Evolutionary conservation across 92 coral and sea anemone species (phyloP).

Genomic region (Paragorgia papillata): DNA sequence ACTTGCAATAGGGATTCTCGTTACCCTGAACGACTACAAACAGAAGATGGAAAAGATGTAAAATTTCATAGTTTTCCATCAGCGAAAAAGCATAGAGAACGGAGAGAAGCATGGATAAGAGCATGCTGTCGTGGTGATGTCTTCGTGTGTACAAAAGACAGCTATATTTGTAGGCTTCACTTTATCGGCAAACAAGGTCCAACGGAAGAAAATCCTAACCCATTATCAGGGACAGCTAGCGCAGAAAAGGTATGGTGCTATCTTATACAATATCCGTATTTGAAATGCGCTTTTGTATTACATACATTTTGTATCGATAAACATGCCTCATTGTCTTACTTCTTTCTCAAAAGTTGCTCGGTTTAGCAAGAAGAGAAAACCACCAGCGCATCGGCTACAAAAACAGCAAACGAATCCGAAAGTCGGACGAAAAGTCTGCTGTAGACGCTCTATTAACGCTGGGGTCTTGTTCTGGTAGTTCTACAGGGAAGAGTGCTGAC

Average conservation of each 20-base stretch:
- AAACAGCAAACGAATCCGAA: no score
- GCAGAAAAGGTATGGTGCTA: neutral
- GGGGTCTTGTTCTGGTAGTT: no score
- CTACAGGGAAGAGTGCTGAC: no score
- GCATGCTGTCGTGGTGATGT: conserved; percentile 31
- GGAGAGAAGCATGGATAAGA: conserved; percentile 10
- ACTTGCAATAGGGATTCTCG: conserved; percentile 22
- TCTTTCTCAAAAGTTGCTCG: neutral
- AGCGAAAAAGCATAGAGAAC: neutral
- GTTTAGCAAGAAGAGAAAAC: neutral
- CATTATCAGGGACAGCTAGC: conserved; percentile 8
- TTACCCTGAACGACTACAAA: neutral
- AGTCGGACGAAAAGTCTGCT: no score
- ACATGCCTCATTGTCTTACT: neutral
- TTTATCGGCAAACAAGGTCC: conserved; percentile 17
- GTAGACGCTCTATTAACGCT: no score
- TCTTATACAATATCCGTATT: no score
- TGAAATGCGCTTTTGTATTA: no score
- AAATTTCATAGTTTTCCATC: conserved; percentile 18
- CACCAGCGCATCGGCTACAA: neutral
- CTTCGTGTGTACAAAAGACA: conserved; percentile 10
- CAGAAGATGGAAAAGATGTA: neutral
- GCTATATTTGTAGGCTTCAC: conserved; percentile 26
- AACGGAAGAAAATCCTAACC: conserved; percentile 6
- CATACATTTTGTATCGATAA: no score